These are phyloP conservation scores for Drosophila atripex DNA, from an alignment of 2,888 invertebrate species.

Conservation along the genomic window DNA sequence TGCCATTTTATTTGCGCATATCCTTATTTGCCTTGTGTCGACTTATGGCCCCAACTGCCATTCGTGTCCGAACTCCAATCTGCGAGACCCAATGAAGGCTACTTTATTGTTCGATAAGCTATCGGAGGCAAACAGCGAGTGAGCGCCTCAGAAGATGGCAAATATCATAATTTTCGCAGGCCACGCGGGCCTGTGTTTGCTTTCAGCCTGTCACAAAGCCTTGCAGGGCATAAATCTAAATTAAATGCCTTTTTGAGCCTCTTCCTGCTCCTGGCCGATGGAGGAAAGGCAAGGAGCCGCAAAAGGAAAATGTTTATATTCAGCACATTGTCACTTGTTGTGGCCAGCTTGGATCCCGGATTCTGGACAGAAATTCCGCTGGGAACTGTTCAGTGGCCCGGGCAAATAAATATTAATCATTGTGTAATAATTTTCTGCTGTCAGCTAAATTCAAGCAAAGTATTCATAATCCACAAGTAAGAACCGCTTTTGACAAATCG, in stretches of 20 bases:
- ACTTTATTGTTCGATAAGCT: conserved; percentile 79
- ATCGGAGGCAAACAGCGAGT: conserved; percentile 53
- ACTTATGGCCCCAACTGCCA: conserved; percentile 40
- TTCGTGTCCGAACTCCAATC: conserved; percentile 15
- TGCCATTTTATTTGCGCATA: conserved; percentile 79
- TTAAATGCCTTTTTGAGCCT: conserved; percentile 75
- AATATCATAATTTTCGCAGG: conserved; percentile 70
- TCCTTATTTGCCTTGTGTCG: conserved; percentile 68
- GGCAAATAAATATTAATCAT: conserved; percentile 81
- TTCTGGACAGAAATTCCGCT: conserved; percentile 13
- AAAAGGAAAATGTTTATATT: conserved; percentile 47
- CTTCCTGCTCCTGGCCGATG: conserved; percentile 1
- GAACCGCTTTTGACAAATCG: conserved; percentile 81
- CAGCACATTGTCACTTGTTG: conserved; percentile 72
- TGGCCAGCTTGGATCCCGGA: conserved; percentile 38
- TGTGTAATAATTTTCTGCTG: conserved; percentile 81
- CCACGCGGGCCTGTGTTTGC: conserved; percentile 63
- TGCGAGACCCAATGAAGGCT: conserved; percentile 41
- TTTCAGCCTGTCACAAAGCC: conserved; percentile 67
- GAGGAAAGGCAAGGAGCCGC: conserved; percentile 13
- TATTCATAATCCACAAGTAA: conserved; percentile 81
- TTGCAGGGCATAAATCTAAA: conserved; percentile 78
- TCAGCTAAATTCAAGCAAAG: conserved; percentile 81
- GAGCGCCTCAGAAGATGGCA: conserved; percentile 37
- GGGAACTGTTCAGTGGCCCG: conserved; percentile 56